These are phyloP conservation scores for Sphyrna mokarran DNA, from an alignment of 2,113 vertebrate genomes.

Conservation along the genomic window DNA sequence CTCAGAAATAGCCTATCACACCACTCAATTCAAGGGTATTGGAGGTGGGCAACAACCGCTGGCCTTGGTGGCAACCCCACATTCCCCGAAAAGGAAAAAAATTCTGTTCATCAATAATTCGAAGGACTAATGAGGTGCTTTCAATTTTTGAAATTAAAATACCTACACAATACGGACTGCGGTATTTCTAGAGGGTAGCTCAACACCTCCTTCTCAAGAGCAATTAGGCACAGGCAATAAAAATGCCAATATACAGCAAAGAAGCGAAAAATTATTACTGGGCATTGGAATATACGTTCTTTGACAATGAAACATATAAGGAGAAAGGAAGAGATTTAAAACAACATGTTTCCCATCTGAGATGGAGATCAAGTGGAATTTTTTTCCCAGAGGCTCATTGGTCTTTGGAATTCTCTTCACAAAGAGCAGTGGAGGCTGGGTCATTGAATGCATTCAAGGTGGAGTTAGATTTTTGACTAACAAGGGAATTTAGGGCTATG, in stretches of 20 bases:
- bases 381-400: not conserved
- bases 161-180: too few species aligned
- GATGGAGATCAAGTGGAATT: not conserved
- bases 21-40: too few species aligned
- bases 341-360: not conserved
- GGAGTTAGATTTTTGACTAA: not conserved
- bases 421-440: not conserved
- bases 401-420: not conserved
- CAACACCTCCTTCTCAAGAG: too few species aligned
- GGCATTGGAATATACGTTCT: not conserved
- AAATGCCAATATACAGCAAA: too few species aligned
- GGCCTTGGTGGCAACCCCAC: too few species aligned
- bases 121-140: not conserved
- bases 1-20: too few species aligned
- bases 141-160: not conserved
- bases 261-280: too few species aligned
- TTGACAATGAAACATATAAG: not conserved
- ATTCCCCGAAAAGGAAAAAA: too few species aligned
- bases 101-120: not conserved
- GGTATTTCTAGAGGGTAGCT: too few species aligned
- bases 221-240: too few species aligned
- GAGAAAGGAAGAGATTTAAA: not conserved
- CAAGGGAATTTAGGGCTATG: not conserved
- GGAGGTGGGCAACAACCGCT: too few species aligned
- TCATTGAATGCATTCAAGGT: not conserved